phyloP scores from a whole-genome alignment of 2,797 vertebrate species.

The Anguilla pacifica region DNA sequence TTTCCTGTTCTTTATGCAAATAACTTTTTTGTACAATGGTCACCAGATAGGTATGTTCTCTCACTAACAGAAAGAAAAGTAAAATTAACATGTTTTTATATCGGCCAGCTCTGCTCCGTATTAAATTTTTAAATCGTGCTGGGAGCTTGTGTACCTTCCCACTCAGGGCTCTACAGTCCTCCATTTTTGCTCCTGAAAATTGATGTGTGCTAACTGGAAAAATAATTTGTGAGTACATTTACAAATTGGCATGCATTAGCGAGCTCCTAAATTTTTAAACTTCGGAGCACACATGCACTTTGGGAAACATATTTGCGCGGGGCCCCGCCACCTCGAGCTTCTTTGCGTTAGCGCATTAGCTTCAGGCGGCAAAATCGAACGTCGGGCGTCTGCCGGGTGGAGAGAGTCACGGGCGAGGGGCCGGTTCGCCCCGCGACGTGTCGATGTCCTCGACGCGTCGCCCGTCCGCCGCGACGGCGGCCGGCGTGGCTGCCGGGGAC shows the following conservation, averaged over 20 bases:
- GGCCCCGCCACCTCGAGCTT: no score
- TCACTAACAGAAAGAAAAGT: conserved; percentile 12
- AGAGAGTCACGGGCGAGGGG: conserved; percentile 11
- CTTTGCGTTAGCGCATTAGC: no score
- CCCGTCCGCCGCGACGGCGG: conserved; percentile 35
- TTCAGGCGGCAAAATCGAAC: background rate
- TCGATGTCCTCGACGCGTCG: background rate
- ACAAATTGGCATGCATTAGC: no score
- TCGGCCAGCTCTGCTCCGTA: background rate
- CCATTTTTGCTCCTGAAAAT: no score
- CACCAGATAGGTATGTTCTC: background rate
- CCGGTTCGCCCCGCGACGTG: conserved; percentile 39
- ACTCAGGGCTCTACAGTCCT: no score
- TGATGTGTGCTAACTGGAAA: no score
- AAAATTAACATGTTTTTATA: background rate
- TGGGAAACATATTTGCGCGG: no score
- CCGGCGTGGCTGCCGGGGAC: conserved; percentile 57
- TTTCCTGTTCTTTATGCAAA: background rate
- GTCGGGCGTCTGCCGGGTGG: background rate
- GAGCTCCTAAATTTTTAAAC: no score
- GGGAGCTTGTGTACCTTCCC: background rate
- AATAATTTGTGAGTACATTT: no score
- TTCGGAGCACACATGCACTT: no score
- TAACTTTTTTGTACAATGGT: no score
- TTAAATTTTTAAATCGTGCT: background rate